These are phyloP conservation scores for Helogale parvula DNA, from an alignment of 2,113 vertebrate genomes.

Conservation along the genomic window DNA sequence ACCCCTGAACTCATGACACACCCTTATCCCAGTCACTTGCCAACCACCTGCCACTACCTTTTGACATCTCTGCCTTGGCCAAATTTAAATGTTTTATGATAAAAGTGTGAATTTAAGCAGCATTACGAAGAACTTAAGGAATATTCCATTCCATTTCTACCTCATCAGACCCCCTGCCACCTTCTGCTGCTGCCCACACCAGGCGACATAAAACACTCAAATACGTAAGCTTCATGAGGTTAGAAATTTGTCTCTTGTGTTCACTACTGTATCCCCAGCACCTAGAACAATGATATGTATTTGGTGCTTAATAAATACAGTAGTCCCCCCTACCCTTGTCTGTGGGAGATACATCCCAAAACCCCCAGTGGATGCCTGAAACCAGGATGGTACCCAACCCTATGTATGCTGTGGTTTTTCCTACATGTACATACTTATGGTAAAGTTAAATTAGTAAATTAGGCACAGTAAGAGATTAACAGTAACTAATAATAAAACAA, in stretches of 20 bases:
- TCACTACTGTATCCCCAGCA: background rate
- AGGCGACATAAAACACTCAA: background rate
- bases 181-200: background rate
- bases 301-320: background rate
- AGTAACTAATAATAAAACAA: background rate
- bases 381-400: background rate
- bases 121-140: background rate
- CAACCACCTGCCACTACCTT: background rate
- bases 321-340: background rate
- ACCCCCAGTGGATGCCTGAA: background rate
- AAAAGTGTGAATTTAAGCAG: background rate
- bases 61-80: background rate
- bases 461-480: background rate
- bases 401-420: background rate
- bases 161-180: background rate
- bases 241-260: background rate
- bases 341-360: background rate
- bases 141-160: background rate
- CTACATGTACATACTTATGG: background rate
- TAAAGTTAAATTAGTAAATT: background rate
- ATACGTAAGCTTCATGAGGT: background rate
- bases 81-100: background rate
- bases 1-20: background rate
- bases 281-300: background rate
- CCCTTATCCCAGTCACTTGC: background rate